Base-by-base conservation (phyloP, 2,113 vertebrate species). In the Orientallactaga bullata region DNA sequence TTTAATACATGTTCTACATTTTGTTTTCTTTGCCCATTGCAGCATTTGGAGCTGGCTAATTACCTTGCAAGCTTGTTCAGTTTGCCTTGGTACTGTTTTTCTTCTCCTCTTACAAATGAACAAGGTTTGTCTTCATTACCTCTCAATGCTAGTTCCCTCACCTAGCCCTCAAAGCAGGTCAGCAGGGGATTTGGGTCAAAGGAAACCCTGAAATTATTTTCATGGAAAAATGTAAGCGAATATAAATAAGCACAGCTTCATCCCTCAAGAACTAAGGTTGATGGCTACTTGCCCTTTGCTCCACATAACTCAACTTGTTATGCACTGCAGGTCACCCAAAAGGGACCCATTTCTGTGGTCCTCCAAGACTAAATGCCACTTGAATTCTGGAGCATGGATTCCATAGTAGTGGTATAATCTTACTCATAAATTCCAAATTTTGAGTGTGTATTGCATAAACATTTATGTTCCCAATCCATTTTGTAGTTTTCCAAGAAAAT, bases 381-480 rank as follows among this genome's bases (percentile, higher is more conserved):
- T 97, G 96, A 97, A 88, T 97, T 95, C 95, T 58, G 91, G 94
- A 95, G 84, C 73, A 39, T 96, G 85, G 66, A 91, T 97, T 97
- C 96, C 93, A 95, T 95, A 97, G 96, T 94, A 96, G 95, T 97
- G 97, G 89, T 95, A 85, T 81, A 93, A 95, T 96, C 97, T 96
- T 91, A 96, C 93, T 95, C 91, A 79, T 65, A 91, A 93, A 97
- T 97, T 97, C 93, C 85, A 77, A 79, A 95, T 96, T 74, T 71
- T 96, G 96, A 85, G 93, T 97, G 88, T 90, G 88, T 97, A 96
- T 95, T 74, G 39, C 95, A 94, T 96, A 98, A 98, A 97, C 90
- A 97, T 97, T 97, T 97, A 96, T 97, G 83, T 96, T 35, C 42
- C 86, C 65, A 37, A 63, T 66, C 63, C 72, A 60, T 92, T 92